Percentiles rank a stretch among this genome's conserved stretches.
phyloP scores from a whole-genome alignment of 2,888 invertebrate genomes.

The Megalurothrips usitatus region DNA sequence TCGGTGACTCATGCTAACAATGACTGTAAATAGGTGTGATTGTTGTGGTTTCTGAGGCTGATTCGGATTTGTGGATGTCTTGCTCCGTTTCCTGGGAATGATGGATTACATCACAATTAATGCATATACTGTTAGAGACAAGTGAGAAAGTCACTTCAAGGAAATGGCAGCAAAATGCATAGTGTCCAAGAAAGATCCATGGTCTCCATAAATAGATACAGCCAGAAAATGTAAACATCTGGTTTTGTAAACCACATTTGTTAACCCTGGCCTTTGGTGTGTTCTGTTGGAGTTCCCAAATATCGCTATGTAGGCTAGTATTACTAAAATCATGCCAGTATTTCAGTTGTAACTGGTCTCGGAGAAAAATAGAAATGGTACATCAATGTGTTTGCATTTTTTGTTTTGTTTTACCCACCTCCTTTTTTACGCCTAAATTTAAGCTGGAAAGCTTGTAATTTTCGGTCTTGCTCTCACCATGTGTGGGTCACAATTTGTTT shows the following conservation, averaged over 20 bases:
- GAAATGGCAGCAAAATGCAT: no score
- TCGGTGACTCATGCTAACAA: neutral
- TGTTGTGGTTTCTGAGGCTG: neutral
- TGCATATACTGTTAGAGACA: no score
- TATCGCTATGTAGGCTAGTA: conserved; percentile 25
- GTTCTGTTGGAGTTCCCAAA: conserved; percentile 24
- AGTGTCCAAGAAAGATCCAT: no score
- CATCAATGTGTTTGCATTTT: neutral
- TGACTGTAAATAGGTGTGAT: neutral
- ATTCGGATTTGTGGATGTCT: neutral
- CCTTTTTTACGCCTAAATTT: no score
- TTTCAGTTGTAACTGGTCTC: conserved; percentile 21
- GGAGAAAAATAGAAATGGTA: conserved; percentile 25
- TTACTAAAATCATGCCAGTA: conserved; percentile 23
- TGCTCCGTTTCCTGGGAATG: neutral
- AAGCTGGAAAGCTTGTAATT: no score
- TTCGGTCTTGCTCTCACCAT: no score
- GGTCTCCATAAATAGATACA: no score
- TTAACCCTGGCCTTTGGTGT: conserved; percentile 19
- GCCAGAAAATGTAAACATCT: neutral
- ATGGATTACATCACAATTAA: neutral
- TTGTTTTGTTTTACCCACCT: no score
- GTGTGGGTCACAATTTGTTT: no score
- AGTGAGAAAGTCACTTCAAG: no score
- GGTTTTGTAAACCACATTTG: conserved; percentile 7